phyloP scores from a whole-genome alignment of 2,797 vertebrate genomes.

The Liparis tanakae region DNA sequence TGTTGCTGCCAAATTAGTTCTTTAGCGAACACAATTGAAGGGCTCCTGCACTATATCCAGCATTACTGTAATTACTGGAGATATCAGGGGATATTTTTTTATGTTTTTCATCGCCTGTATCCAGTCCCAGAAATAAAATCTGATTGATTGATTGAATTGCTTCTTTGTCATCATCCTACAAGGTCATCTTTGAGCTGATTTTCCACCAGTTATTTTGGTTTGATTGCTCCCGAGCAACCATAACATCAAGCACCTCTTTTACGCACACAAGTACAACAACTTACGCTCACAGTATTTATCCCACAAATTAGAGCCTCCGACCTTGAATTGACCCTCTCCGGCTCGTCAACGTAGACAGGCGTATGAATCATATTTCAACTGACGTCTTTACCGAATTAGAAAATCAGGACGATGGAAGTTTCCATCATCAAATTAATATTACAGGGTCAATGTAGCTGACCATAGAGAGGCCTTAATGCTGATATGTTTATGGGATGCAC shows the following conservation, averaged over 20 bases:
- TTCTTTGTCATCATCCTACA: conserved; percentile 7
- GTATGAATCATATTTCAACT: not conserved
- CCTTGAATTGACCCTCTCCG: not conserved
- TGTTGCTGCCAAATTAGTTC: conserved; percentile 25
- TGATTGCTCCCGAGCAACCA: conserved; percentile 35
- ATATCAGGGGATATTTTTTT: not conserved
- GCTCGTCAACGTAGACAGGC: not conserved
- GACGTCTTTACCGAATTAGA: not conserved
- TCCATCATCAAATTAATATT: no score
- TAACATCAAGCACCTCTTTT: not conserved
- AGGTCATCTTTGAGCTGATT: not conserved
- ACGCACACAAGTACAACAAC: not conserved
- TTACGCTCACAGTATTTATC: not conserved
- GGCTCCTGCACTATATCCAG: not conserved
- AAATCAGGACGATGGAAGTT: no score
- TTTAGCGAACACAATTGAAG: conserved; percentile 1
- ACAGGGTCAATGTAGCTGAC: no score
- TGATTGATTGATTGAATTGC: conserved; percentile 11
- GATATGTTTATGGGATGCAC: no score
- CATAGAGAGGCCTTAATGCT: no score
- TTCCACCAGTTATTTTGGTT: conserved; percentile 18
- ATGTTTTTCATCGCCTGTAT: conserved; percentile 1
- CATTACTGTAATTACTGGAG: conserved; percentile 8
- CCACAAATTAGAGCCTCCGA: conserved; percentile 2
- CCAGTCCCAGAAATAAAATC: not conserved